phyloP scores from a whole-genome alignment of 2,888 invertebrate species.

The Latrodectus elegans region DNA sequence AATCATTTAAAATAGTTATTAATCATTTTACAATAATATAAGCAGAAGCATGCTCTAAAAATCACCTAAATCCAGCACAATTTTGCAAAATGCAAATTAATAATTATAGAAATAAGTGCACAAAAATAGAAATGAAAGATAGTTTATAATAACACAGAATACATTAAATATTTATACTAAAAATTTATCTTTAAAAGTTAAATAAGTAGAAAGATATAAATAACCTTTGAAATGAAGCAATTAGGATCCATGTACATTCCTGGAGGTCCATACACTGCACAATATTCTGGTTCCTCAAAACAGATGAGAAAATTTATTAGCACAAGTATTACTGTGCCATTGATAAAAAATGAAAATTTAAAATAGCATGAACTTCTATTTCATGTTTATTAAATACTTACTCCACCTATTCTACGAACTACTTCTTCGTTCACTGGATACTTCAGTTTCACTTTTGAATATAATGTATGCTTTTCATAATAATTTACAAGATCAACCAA shows the following conservation, averaged over 20 bases:
- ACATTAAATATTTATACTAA: too few species aligned
- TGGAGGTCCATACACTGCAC: constrained; percentile 73
- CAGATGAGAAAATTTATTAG: constrained; percentile 4
- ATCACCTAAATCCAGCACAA: too few species aligned
- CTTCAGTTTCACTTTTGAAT: constrained; percentile 90
- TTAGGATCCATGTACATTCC: constrained; percentile 70
- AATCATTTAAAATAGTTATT: too few species aligned
- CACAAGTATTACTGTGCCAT: neutral
- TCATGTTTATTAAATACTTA: constrained; percentile 23
- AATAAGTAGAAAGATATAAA: neutral
- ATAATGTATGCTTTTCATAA: constrained; percentile 92
- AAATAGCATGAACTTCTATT: neutral
- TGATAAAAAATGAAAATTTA: neutral
- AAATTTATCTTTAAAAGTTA: too few species aligned
- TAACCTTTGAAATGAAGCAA: constrained; percentile 69
- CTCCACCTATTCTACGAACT: constrained; percentile 76
- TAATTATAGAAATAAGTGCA: too few species aligned
- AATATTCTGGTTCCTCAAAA: constrained; percentile 73
- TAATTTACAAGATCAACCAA: constrained; percentile 94
- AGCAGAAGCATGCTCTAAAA: too few species aligned
- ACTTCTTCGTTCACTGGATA: constrained; percentile 88
- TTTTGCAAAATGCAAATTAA: too few species aligned
- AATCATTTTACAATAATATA: too few species aligned
- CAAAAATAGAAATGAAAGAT: too few species aligned
- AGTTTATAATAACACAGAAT: too few species aligned